A percentile compares a stretch with the other conserved stretches of the same genome.
phyloP scores from a whole-genome alignment of 2,113 vertebrate genomes.

The Proterorhinus semilunaris region DNA sequence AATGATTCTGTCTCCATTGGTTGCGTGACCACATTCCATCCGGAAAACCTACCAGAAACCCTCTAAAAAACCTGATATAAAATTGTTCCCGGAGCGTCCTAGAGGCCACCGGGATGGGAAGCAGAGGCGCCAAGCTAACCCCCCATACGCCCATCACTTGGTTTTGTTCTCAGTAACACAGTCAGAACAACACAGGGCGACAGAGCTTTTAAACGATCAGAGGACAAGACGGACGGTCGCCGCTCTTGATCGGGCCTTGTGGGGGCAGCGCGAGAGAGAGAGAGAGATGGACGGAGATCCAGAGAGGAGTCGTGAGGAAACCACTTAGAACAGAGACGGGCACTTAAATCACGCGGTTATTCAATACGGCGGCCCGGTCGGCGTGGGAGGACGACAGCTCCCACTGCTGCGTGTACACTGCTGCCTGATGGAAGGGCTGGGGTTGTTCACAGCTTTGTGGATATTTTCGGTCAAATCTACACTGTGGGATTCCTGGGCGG shows the following conservation, averaged over 20 bases:
- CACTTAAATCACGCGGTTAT: constrained; percentile 63
- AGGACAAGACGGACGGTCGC: no score
- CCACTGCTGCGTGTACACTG: constrained; percentile 33
- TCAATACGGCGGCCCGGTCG: constrained; percentile 47
- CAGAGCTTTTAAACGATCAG: constrained; percentile 6
- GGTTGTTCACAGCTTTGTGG: constrained; percentile 25
- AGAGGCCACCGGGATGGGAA: no score
- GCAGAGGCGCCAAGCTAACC: no score
- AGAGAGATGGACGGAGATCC: constrained; percentile 20
- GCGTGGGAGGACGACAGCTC: constrained; percentile 43
- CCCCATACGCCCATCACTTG: no score
- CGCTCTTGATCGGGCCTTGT: constrained; percentile 24
- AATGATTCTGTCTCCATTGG: no score
- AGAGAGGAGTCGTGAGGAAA: constrained; percentile 56
- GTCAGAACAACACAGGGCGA: not conserved
- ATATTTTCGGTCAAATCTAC: constrained; percentile 23
- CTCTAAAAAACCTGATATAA: no score
- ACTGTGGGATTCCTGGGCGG: no score
- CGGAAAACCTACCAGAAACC: no score
- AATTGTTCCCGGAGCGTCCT: not conserved
- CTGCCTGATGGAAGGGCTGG: constrained; percentile 54
- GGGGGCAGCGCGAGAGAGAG: constrained; percentile 3
- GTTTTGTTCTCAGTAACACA: no score
- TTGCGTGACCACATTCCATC: no score
- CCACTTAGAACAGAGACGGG: constrained; percentile 64